Evolutionary conservation across 1,140 invertebrate genomes (phyloP), one percentile per base, ranked within the genome.

Genomic region (Hyphantria cunea): DNA sequence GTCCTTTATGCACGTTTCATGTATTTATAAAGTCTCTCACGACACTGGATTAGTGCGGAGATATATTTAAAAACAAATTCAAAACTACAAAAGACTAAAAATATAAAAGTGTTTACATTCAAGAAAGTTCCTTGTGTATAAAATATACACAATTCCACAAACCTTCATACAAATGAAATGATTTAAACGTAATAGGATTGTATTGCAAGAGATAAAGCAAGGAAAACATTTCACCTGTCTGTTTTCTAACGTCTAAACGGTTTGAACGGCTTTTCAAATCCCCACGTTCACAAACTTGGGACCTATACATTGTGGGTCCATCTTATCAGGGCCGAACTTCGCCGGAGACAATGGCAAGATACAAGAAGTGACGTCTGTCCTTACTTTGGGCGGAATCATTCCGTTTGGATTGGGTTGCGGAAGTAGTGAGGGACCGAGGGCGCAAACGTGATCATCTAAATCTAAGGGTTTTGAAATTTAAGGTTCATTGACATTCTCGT

Each of bases 251-350:
- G 44, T 56, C 54, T 56, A 48, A 45, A 48, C 44, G 54, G 44
- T 56, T 56, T 56, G 41, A 34, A 56, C 25, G 13, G 71, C 72
- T 68, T 69, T 74, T 66, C 65, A 74, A 68, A 68, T 72, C 70
- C 64, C 64, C 48, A 68, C 45, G 60, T 69, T 58, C 58, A 60
- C 68, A 48, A 63, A 64, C 44, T 65, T 62, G 54, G 65, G 56
- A 68, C 58, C 62, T 68, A 49, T 64, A 53, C 58, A 71, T 71
- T 76, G 74, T 71, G 59, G 44, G 42, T 33, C 33, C 12, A 31
- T 41, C 52, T 76, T 74, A 74, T 74, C 71, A 44, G 64, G 45
- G 59, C 63, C 69, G 58, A 76, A 70, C 65, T 73, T 73, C 48
- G 58, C 37, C 49, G 64, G 51, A 70, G 67, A 70, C 67, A 71